These are phyloP conservation scores for Desoria tigrina DNA, from an alignment of 2,888 invertebrate species.

Conservation along the genomic window DNA sequence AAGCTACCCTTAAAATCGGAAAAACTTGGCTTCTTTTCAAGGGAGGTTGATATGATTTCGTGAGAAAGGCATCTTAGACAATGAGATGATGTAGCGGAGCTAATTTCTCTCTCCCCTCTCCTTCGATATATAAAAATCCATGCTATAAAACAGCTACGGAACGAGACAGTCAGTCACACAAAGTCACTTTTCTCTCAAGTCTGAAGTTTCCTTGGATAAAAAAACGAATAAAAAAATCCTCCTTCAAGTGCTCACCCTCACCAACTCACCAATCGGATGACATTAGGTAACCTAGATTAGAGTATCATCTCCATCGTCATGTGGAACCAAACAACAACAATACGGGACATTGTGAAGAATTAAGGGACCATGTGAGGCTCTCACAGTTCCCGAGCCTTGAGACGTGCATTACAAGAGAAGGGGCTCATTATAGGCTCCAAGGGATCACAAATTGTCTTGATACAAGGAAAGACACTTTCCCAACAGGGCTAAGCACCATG, in stretches of 20 bases:
- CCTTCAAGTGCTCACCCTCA: conserved; percentile 6
- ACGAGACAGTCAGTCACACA: conserved; percentile 9
- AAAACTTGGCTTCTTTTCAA: neutral
- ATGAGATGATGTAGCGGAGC: conserved; percentile 19
- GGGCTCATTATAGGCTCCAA: conserved; percentile 15
- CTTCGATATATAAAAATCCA: neutral
- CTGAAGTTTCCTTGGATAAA: no score
- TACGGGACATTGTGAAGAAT: no score
- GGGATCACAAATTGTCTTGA: conserved; percentile 10
- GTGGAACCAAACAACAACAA: no score
- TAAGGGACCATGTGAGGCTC: no score
- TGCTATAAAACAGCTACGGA: neutral
- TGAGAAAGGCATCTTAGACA: conserved; percentile 18
- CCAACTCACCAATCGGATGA: neutral
- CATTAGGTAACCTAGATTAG: no score
- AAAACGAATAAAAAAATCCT: no score
- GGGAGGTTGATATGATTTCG: conserved; percentile 1
- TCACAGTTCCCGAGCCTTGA: no score
- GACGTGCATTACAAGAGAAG: neutral
- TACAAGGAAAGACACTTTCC: conserved; percentile 3
- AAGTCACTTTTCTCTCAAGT: neutral
- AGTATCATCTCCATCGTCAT: no score
- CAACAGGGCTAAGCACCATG: neutral
- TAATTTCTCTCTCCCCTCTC: conserved; percentile 6
- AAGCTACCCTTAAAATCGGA: no score